Evolutionary conservation across 2,113 vertebrate species (phyloP).

Genomic region (Onychorhynchus coronatus): DNA sequence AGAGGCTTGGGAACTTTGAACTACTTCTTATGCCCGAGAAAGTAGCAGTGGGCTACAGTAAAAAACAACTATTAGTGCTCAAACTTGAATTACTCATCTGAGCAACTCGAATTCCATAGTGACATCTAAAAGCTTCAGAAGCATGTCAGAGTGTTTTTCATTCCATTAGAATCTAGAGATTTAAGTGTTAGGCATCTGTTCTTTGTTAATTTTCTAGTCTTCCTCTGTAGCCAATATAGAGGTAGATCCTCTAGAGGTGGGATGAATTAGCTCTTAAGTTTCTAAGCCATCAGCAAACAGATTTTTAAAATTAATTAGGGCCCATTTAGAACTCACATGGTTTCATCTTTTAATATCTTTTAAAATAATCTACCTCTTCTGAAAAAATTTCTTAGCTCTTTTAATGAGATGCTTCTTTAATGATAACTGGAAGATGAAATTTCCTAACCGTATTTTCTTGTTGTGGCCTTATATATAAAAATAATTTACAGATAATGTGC

Average conservation of each 20-base stretch:
- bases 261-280: neutral
- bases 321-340: neutral
- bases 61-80: constrained; percentile 29
- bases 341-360: neutral
- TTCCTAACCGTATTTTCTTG: neutral
- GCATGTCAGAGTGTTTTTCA: neutral
- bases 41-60: constrained; percentile 33
- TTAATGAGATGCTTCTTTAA: neutral
- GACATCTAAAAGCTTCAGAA: constrained; percentile 26
- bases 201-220: neutral
- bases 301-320: neutral
- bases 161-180: neutral
- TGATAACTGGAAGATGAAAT: neutral
- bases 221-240: neutral
- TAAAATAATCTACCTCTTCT: neutral
- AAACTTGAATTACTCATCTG: constrained; percentile 25
- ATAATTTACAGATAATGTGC: neutral
- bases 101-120: neutral
- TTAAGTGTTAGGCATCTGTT: constrained; percentile 1
- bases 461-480: neutral
- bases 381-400: neutral
- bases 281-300: neutral
- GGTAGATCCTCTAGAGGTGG: neutral
- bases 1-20: neutral
- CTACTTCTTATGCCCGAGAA: constrained; percentile 19